phyloP scores from a whole-genome alignment of 2,113 vertebrate genomes.

The Cyanoderma ruficeps region DNA sequence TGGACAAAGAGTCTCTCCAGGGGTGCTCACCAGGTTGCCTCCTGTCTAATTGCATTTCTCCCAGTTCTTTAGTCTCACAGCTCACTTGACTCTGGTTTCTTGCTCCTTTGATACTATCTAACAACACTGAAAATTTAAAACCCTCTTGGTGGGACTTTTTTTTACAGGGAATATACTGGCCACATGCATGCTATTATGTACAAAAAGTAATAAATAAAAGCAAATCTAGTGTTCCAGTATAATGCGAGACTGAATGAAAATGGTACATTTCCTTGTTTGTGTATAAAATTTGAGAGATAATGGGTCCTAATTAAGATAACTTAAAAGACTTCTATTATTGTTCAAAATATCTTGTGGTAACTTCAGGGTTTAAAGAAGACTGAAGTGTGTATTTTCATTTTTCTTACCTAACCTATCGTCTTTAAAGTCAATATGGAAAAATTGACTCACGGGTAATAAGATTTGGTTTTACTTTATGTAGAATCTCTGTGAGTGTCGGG shows the following conservation, averaged over 20 bases:
- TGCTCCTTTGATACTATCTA: background rate
- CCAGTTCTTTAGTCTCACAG: accelerated
- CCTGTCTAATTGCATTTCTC: background rate
- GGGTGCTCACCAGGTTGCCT: background rate
- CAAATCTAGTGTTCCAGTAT: background rate
- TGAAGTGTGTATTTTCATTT: background rate
- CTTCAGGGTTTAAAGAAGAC: background rate
- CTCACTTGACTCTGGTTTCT: background rate
- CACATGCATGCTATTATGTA: background rate
- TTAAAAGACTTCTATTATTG: background rate
- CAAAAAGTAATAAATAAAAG: background rate
- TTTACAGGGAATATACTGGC: background rate
- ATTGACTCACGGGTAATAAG: background rate
- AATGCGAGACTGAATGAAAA: background rate
- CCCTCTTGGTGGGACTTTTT: background rate
- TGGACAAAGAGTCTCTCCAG: background rate
- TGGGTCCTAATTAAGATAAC: background rate
- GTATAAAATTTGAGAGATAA: background rate
- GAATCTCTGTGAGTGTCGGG: background rate
- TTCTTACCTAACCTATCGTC: background rate
- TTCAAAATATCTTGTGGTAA: background rate
- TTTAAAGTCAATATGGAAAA: background rate
- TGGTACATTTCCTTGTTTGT: background rate
- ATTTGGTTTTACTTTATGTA: background rate
- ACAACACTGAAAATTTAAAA: background rate